A percentile compares a stretch with the other conserved stretches of the same genome.
Conservation (phyloP, 2,888 invertebrate species). For the Lepas anatifera region DNA sequence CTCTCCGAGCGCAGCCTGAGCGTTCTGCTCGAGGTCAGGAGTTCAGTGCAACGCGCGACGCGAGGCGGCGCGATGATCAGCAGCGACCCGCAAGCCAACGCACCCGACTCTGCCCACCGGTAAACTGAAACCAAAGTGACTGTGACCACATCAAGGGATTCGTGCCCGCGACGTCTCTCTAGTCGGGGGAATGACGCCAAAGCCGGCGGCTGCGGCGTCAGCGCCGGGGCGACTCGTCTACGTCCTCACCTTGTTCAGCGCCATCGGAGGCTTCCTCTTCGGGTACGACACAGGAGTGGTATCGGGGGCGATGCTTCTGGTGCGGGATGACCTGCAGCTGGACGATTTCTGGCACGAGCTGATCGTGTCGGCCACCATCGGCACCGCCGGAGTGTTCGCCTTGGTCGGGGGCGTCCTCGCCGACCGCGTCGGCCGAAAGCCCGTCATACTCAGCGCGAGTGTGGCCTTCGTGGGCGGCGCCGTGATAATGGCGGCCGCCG, state of each 20-base stretch:
- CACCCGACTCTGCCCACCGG: no score
- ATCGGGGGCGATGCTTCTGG: slow-evolving; percentile 26
- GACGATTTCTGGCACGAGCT: slow-evolving; percentile 38
- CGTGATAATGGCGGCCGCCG: slow-evolving; percentile 36
- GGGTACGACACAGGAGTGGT: slow-evolving; percentile 26
- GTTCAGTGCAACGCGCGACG: no score
- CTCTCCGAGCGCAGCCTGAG: no score
- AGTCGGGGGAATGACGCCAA: no score
- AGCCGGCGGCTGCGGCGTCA: background rate
- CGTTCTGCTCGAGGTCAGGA: no score
- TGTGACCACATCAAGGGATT: no score
- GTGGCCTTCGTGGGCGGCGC: slow-evolving; percentile 39
- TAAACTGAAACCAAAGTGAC: no score
- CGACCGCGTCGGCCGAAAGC: slow-evolving; percentile 40
- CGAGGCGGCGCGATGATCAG: no score
- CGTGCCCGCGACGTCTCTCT: no score
- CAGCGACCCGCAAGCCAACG: no score
- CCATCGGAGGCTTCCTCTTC: slow-evolving; percentile 27
- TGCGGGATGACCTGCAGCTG: slow-evolving; percentile 34
- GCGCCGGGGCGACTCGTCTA: slow-evolving; percentile 26
- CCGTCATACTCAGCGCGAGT: slow-evolving; percentile 39
- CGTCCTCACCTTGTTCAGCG: slow-evolving; percentile 35
- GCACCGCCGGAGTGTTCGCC: slow-evolving; percentile 36
- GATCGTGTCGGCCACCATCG: slow-evolving; percentile 39
- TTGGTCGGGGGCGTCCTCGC: slow-evolving; percentile 35